Evolutionary conservation across 2,797 vertebrate genomes (phyloP).

Genomic region (Manis crassicaudata): DNA sequence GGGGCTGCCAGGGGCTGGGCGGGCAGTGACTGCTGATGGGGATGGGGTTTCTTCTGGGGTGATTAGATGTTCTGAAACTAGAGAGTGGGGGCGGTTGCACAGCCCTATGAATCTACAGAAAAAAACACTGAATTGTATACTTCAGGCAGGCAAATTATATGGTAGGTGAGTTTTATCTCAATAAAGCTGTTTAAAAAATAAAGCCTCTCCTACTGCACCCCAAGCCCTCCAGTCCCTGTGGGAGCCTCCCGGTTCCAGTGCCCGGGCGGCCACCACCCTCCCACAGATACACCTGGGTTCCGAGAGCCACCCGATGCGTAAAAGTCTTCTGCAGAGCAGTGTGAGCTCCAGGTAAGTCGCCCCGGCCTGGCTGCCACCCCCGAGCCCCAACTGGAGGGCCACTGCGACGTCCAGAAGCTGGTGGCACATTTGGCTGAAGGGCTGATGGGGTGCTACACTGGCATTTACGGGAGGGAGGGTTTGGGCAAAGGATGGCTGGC

Average conservation of each 20-base stretch:
- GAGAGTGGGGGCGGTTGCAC: neutral
- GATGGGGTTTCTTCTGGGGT: neutral
- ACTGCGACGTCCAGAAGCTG: too few species aligned
- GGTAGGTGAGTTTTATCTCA: neutral
- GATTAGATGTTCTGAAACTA: neutral
- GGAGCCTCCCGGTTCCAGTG: neutral
- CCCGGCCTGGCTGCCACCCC: neutral
- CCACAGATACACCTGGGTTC: neutral
- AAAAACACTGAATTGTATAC: neutral
- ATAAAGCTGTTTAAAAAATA: neutral
- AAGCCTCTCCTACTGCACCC: neutral
- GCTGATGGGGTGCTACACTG: neutral
- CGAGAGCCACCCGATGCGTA: neutral
- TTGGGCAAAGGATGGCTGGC: rapidly evolving
- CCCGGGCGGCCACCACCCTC: neutral
- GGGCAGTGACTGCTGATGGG: too few species aligned
- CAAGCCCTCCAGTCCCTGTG: neutral
- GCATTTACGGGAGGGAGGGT: neutral
- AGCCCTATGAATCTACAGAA: neutral
- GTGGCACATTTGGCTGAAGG: neutral
- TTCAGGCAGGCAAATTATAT: neutral
- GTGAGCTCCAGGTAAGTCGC: rapidly evolving
- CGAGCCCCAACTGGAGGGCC: too few species aligned
- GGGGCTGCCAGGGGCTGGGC: too few species aligned
- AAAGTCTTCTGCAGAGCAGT: neutral